A percentile compares a stretch with the other conserved stretches of the same genome.
These are phyloP conservation scores for Stichopus horrens DNA, from an alignment of 53 echinoderm and acorn worm species.

Conservation along the genomic window DNA sequence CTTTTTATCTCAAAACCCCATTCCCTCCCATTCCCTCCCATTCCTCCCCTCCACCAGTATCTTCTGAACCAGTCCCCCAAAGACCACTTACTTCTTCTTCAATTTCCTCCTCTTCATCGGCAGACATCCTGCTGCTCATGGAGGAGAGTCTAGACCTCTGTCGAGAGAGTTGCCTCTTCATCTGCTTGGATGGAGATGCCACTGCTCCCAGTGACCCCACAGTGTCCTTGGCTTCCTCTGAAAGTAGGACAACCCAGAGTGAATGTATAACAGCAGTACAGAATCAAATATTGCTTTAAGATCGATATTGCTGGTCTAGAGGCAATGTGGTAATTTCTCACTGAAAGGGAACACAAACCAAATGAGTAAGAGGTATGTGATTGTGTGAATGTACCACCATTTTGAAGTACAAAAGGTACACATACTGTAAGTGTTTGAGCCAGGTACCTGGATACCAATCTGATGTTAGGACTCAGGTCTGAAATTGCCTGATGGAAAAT, in stretches of 20 bases:
- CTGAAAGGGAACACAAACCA: too few species aligned
- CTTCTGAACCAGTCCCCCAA: background rate
- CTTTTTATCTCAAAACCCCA: background rate
- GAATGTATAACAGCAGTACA: too few species aligned
- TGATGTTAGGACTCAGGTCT: too few species aligned
- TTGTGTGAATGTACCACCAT: too few species aligned
- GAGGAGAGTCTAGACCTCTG: slow-evolving; percentile 52
- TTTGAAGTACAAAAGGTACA: too few species aligned
- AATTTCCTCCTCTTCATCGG: slow-evolving; percentile 9
- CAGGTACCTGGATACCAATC: too few species aligned
- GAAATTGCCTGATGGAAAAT: too few species aligned
- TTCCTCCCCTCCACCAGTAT: background rate
- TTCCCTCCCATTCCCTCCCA: background rate
- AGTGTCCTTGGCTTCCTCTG: slow-evolving; percentile 23
- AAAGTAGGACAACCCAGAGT: background rate
- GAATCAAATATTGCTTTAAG: too few species aligned
- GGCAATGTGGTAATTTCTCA: too few species aligned
- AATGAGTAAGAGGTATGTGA: too few species aligned
- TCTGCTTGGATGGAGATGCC: slow-evolving; percentile 35
- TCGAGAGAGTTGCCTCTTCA: slow-evolving; percentile 47
- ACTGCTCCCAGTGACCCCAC: slow-evolving; percentile 9
- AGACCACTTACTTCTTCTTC: slow-evolving; percentile 16
- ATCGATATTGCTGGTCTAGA: too few species aligned
- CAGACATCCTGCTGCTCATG: slow-evolving; percentile 30
- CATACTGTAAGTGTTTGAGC: too few species aligned